phyloP scores from a whole-genome alignment of 92 coral and sea anemone species.

The Phenganax stokvisi region DNA sequence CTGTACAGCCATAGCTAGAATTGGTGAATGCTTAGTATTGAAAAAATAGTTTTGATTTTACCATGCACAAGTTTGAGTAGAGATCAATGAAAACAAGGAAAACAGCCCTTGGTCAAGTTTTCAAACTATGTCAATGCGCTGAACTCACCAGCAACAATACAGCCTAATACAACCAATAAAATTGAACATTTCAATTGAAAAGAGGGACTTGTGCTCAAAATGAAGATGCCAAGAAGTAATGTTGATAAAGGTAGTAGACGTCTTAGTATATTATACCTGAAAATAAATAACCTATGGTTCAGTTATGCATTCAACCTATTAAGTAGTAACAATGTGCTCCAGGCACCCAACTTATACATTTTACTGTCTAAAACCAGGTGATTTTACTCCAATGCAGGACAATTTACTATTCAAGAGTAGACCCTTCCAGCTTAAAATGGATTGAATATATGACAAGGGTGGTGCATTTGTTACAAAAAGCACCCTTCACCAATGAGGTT shows the following conservation, averaged over 20 bases:
- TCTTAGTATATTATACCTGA: slow-evolving; percentile 75
- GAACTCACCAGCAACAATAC: slow-evolving; percentile 61
- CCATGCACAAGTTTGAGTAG: not conserved
- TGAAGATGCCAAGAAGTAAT: slow-evolving; percentile 52
- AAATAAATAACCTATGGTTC: not conserved
- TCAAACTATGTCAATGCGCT: not conserved
- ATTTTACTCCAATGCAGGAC: too few relatives aligned
- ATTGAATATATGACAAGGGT: not conserved
- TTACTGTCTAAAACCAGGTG: too few relatives aligned
- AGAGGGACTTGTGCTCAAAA: slow-evolving; percentile 62
- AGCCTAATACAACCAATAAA: slow-evolving; percentile 60
- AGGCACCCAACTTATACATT: too few relatives aligned
- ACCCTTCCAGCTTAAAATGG: too few relatives aligned
- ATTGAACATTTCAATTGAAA: slow-evolving; percentile 46
- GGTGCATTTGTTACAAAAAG: not conserved
- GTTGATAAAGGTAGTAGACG: slow-evolving; percentile 75
- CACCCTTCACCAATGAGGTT: not conserved
- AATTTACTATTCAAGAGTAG: too few relatives aligned
- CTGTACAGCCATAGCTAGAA: too few relatives aligned
- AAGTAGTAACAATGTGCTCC: too few relatives aligned
- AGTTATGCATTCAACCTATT: not conserved
- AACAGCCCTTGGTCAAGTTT: not conserved
- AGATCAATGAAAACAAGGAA: not conserved
- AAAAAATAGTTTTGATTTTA: not conserved
- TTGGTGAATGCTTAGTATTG: too few relatives aligned